phyloP scores from a whole-genome alignment of 1,140 invertebrate genomes.

The Hylaeus volcanicus region DNA sequence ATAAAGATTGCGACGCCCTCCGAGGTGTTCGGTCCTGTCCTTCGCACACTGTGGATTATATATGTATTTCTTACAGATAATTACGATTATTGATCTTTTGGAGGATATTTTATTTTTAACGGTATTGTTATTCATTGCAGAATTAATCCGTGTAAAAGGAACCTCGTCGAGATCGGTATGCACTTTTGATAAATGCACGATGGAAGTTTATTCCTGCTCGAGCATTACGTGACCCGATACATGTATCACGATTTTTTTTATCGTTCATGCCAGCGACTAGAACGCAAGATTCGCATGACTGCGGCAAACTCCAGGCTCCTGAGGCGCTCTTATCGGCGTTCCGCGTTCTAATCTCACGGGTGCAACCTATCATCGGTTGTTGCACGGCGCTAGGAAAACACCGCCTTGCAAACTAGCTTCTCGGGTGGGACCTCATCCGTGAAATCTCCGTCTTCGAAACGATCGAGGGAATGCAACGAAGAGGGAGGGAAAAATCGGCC shows the following conservation, averaged over 20 bases:
- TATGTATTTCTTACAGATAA: too few relatives aligned
- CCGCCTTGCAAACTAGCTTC: neutral
- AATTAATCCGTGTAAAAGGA: too few relatives aligned
- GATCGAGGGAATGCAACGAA: constrained; percentile 20
- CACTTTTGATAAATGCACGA: too few relatives aligned
- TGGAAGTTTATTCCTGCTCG: too few relatives aligned
- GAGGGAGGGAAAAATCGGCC: neutral
- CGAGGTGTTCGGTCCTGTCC: too few relatives aligned
- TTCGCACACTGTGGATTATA: too few relatives aligned
- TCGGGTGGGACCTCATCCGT: constrained; percentile 18
- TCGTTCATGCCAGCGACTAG: neutral
- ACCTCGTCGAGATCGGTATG: too few relatives aligned
- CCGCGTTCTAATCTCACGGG: neutral
- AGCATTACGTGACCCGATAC: too few relatives aligned
- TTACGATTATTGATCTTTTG: too few relatives aligned
- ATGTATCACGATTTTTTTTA: neutral
- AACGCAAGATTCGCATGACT: neutral
- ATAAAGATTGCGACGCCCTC: too few relatives aligned
- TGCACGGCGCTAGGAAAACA: neutral
- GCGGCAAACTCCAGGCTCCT: neutral
- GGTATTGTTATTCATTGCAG: too few relatives aligned
- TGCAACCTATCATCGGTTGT: constrained; percentile 34
- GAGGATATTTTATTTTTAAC: too few relatives aligned
- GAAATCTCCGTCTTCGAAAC: constrained; percentile 25
- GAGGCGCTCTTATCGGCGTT: constrained; percentile 12